phyloP scores from a whole-genome alignment of 2,888 invertebrate species.

The Drosophila lacicola region DNA sequence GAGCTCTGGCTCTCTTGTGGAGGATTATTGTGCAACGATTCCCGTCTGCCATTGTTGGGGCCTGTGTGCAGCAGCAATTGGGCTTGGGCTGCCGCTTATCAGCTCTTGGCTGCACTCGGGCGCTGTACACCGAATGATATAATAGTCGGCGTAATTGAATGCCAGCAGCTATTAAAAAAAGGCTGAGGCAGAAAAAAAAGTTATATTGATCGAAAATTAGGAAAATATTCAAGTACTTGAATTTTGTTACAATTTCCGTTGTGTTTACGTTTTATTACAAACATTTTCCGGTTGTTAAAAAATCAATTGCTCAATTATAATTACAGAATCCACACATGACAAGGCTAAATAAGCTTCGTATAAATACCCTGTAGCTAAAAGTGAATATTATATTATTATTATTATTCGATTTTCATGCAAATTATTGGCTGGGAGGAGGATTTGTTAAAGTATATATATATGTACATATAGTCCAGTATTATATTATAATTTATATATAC shows the following conservation, averaged over 20 bases:
- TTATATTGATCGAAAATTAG: neutral
- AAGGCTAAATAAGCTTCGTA: no score
- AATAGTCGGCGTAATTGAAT: constrained; percentile 35
- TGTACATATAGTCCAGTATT: no score
- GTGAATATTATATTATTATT: no score
- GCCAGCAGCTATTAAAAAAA: constrained; percentile 14
- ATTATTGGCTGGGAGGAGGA: no score
- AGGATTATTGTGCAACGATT: constrained; percentile 67
- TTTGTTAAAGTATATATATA: no score
- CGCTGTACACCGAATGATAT: constrained; percentile 33
- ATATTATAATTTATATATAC: no score
- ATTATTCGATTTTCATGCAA: no score
- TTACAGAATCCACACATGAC: neutral
- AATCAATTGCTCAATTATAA: neutral
- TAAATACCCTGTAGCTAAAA: neutral
- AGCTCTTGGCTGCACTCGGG: constrained; percentile 39
- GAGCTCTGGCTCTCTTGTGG: constrained; percentile 54
- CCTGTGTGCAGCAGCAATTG: constrained; percentile 18
- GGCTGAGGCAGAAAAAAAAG: neutral
- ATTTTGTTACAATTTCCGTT: constrained; percentile 18
- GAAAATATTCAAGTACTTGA: constrained; percentile 11
- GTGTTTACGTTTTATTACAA: neutral
- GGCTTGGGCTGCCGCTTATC: constrained; percentile 49
- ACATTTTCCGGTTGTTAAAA: constrained; percentile 19
- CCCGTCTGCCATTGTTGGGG: constrained; percentile 58